A percentile compares a stretch with the other conserved stretches of the same genome.
Conservation (phyloP, 2,888 invertebrate species). For the Pachliopta kotzebuea region DNA sequence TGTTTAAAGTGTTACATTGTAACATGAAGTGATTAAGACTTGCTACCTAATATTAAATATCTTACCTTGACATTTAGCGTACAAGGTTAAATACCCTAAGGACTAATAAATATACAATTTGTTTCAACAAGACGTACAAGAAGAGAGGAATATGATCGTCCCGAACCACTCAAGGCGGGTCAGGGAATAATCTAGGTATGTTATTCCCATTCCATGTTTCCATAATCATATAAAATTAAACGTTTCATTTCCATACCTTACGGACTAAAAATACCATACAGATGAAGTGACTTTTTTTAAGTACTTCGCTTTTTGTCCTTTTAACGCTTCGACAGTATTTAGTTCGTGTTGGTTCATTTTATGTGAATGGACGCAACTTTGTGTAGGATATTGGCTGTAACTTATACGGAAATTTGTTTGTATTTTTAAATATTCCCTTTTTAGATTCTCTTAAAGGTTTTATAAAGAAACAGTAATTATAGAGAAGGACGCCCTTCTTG, state of each 20-base stretch:
- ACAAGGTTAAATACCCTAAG: too few relatives aligned
- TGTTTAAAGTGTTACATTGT: too few relatives aligned
- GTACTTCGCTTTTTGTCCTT: not conserved
- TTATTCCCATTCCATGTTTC: conserved; percentile 1
- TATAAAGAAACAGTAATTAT: not conserved
- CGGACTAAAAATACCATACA: not conserved
- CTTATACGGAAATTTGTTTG: not conserved
- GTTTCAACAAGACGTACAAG: not conserved
- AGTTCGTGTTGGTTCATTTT: conserved; percentile 15
- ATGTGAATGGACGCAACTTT: conserved; percentile 11
- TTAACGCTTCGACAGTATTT: conserved; percentile 6
- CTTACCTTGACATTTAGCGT: too few relatives aligned
- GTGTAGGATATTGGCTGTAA: conserved; percentile 17
- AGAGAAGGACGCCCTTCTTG: too few relatives aligned
- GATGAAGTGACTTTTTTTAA: not conserved
- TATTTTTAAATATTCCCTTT: not conserved
- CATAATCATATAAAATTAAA: conserved; percentile 8
- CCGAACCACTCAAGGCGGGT: not conserved
- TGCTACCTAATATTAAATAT: too few relatives aligned
- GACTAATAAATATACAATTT: not conserved
- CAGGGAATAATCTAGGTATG: not conserved
- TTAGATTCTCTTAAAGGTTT: not conserved
- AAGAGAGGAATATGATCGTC: not conserved
- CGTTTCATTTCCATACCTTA: conserved; percentile 2
- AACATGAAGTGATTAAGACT: too few relatives aligned